Evolutionary conservation across 2,888 invertebrate genomes (phyloP).

Genomic region (Fabriciana adippe): DNA sequence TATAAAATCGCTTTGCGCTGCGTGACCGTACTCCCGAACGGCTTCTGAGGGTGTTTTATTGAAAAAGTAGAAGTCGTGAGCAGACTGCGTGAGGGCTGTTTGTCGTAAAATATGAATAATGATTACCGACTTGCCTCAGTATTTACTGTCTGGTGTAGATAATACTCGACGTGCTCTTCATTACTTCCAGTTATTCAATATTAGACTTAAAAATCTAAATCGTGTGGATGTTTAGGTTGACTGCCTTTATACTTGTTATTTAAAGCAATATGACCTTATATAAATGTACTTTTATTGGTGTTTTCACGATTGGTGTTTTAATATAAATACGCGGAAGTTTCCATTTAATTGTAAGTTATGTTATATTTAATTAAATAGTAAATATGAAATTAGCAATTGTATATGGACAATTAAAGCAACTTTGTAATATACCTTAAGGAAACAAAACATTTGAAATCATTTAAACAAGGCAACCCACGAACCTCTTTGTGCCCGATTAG

Average conservation of each 20-base stretch:
- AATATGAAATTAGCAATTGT: neutral
- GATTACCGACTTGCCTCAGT: slow-evolving; percentile 36
- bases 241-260: too few relatives aligned
- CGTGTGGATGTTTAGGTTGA: too few relatives aligned
- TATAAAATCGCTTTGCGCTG: slow-evolving; percentile 76
- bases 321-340: too few relatives aligned
- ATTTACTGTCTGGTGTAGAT: slow-evolving; percentile 12
- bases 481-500: slow-evolving; percentile 36
- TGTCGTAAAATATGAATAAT: slow-evolving; percentile 76
- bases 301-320: too few relatives aligned
- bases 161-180: neutral
- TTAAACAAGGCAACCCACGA: slow-evolving; percentile 39
- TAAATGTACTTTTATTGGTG: too few relatives aligned
- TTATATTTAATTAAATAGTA: neutral
- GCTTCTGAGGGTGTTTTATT: slow-evolving; percentile 74
- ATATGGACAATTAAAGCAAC: neutral
- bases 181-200: too few relatives aligned
- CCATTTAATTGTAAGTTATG: too few relatives aligned
- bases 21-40: slow-evolving; percentile 75
- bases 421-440: slow-evolving; percentile 12
- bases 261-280: too few relatives aligned
- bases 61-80: slow-evolving; percentile 79
- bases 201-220: too few relatives aligned
- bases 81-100: slow-evolving; percentile 65
- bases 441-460: slow-evolving; percentile 27